Conservation (phyloP, 2,888 invertebrate species). For the Luffia ferchaultella region DNA sequence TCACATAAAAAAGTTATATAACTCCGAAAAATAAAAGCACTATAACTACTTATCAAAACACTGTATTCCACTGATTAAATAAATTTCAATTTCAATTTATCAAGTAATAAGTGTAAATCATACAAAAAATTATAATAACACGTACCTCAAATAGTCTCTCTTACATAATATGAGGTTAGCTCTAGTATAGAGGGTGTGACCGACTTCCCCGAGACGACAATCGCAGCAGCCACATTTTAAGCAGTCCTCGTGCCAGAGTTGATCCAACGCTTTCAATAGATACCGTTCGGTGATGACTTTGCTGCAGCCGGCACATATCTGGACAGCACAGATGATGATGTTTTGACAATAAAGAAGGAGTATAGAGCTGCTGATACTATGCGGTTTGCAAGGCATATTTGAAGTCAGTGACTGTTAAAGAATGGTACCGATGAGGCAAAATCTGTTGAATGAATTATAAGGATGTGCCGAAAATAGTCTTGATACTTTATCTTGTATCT, state of each 20-base stretch:
- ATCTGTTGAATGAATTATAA: no score
- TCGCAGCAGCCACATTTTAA: slow-evolving; percentile 97
- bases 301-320: slow-evolving; percentile 94
- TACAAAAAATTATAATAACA: no score
- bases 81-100: no score
- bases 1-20: no score
- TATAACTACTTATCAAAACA: no score
- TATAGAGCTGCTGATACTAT: slow-evolving; percentile 25
- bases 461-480: no score
- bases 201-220: slow-evolving; percentile 95
- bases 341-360: slow-evolving; percentile 37
- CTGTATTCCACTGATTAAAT: no score
- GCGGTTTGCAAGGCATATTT: slow-evolving; percentile 24
- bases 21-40: no score
- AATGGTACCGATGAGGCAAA: no score
- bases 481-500: no score
- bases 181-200: slow-evolving; percentile 93
- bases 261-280: slow-evolving; percentile 90
- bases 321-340: slow-evolving; percentile 34
- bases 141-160: slow-evolving; percentile 91
- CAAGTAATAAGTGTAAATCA: no score
- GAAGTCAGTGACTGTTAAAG: no score
- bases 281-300: slow-evolving; percentile 93
- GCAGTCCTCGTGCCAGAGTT: slow-evolving; percentile 98
- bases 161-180: slow-evolving; percentile 96